Percentiles rank a stretch among this genome's conserved stretches.
phyloP scores from a whole-genome alignment of 2,113 vertebrate genomes.

The Aepyceros melampus region DNA sequence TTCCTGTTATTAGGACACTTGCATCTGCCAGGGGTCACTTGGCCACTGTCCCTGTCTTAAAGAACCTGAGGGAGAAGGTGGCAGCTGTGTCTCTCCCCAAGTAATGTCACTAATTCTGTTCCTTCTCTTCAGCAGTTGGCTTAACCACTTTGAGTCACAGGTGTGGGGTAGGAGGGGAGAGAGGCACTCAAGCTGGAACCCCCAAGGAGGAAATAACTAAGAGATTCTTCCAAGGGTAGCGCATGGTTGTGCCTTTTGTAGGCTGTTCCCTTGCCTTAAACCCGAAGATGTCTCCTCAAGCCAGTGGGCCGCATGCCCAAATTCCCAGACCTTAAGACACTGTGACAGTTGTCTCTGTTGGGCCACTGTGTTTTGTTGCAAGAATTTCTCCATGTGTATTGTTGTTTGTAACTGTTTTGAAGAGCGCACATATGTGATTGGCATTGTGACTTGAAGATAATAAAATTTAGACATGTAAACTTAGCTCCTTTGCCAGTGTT shows the following conservation, averaged over 20 bases:
- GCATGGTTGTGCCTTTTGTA: constrained; percentile 63
- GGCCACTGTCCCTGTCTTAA: constrained; percentile 3
- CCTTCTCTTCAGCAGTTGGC: constrained; percentile 27
- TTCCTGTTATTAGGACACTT: not conserved
- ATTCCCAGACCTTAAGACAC: constrained; percentile 78
- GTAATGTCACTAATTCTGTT: constrained; percentile 15
- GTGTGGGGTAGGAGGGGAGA: not conserved
- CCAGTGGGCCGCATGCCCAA: constrained; percentile 23
- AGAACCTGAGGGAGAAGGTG: constrained; percentile 24
- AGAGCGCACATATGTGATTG: constrained; percentile 71
- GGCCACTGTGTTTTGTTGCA: constrained; percentile 65
- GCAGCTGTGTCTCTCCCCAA: not conserved
- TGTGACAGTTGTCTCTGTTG: constrained; percentile 73
- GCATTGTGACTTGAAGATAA: constrained; percentile 69
- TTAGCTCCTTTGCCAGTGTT: constrained; percentile 28
- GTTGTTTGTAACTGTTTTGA: constrained; percentile 64
- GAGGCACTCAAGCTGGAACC: not conserved
- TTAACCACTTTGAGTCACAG: constrained; percentile 35
- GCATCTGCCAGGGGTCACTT: not conserved
- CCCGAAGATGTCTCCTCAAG: constrained; percentile 63
- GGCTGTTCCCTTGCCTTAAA: constrained; percentile 80
- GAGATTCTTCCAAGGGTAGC: constrained; percentile 24
- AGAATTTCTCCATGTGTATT: constrained; percentile 48
- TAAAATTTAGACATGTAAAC: constrained; percentile 44
- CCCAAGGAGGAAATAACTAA: not conserved